Evolutionary conservation across 2,888 invertebrate species (phyloP).

Genomic region (Phytoseiulus persimilis): DNA sequence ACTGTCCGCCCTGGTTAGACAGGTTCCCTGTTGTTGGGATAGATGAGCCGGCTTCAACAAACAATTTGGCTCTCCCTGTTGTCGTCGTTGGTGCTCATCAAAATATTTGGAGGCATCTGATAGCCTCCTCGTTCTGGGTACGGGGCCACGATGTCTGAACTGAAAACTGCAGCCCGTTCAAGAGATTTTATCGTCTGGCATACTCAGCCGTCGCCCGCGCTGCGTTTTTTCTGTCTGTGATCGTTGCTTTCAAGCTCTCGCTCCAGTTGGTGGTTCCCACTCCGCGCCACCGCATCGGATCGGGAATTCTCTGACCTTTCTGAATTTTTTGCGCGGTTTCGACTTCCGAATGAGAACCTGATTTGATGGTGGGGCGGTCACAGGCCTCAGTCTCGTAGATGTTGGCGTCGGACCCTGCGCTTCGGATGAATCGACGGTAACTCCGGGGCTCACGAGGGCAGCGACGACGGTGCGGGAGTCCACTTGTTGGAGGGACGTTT

Average conservation of each 20-base stretch:
- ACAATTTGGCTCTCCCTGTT: neutral
- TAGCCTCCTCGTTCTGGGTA: neutral
- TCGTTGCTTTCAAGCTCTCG: neutral
- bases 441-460: too few relatives aligned
- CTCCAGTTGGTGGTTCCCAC: neutral
- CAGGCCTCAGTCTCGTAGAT: too few relatives aligned
- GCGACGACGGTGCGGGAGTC: too few relatives aligned
- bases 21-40: neutral
- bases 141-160: neutral
- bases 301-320: too few relatives aligned
- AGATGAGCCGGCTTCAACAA: neutral
- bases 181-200: neutral
- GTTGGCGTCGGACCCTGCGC: too few relatives aligned
- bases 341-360: too few relatives aligned
- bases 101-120: neutral
- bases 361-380: too few relatives aligned
- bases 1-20: neutral
- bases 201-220: neutral
- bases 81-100: neutral
- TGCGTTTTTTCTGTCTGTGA: neutral
- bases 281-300: too few relatives aligned
- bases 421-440: too few relatives aligned
- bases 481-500: too few relatives aligned
- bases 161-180: neutral
- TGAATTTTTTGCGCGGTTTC: too few relatives aligned